These are phyloP conservation scores for Carlito syrichta DNA, from an alignment of 2,113 vertebrate species.

Conservation along the genomic window DNA sequence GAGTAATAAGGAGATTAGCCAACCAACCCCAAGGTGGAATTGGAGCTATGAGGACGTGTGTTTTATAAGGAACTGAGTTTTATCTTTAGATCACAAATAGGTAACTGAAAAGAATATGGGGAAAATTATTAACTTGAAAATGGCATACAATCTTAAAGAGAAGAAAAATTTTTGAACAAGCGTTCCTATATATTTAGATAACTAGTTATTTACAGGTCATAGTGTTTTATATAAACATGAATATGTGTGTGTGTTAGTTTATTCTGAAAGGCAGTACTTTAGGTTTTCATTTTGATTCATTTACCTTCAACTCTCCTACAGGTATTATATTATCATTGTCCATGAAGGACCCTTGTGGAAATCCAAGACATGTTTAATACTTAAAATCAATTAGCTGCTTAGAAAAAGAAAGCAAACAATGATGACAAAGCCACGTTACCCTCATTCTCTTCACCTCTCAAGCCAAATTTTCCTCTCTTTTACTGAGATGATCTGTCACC, in stretches of 20 bases:
- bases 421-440: conserved; percentile 60
- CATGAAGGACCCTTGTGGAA: not conserved
- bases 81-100: not conserved
- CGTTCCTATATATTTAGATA: not conserved
- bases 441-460: conserved; percentile 66
- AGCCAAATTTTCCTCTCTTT: conserved; percentile 70
- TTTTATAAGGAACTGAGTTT: conserved; percentile 38
- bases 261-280: not conserved
- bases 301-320: conserved; percentile 21
- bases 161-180: not conserved
- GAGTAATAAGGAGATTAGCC: not conserved
- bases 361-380: not conserved
- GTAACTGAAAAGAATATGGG: not conserved
- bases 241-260: not conserved
- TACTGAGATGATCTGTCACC: conserved; percentile 33
- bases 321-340: not conserved
- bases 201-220: not conserved
- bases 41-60: not conserved
- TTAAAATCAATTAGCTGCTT: conserved; percentile 35
- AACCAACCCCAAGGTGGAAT: not conserved
- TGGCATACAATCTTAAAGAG: conserved; percentile 31
- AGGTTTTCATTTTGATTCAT: conserved; percentile 27
- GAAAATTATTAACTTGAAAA: conserved; percentile 40
- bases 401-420: conserved; percentile 64
- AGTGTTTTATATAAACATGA: not conserved